A percentile compares a stretch with the other conserved stretches of the same genome.
Conservation (phyloP, 2,888 invertebrate species). For the Rapana venosa region DNA sequence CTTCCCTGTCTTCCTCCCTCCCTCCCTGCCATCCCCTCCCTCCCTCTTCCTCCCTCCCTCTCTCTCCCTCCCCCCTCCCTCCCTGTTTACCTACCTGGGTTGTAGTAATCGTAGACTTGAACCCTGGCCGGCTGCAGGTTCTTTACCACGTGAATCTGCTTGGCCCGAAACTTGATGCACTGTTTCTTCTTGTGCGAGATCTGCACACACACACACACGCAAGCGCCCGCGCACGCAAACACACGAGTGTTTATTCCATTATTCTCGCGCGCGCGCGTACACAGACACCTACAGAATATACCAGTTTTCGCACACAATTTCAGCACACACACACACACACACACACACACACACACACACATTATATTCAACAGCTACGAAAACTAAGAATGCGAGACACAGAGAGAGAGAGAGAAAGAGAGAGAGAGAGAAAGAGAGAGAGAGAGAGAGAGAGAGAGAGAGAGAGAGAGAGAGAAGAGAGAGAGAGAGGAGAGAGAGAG, state of each 20-base stretch:
- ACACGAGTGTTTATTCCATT: too few relatives aligned
- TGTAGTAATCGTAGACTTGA: constrained; percentile 64
- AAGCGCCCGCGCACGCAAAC: too few relatives aligned
- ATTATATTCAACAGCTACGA: too few relatives aligned
- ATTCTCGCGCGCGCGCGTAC: neutral
- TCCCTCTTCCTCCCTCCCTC: too few relatives aligned
- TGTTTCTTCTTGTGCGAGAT: constrained; percentile 52
- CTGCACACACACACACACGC: constrained; percentile 42
- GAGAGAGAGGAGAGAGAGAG: too few relatives aligned
- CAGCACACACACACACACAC: too few relatives aligned
- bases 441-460: neutral
- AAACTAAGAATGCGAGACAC: neutral
- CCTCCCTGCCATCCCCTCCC: too few relatives aligned
- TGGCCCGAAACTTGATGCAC: constrained; percentile 58
- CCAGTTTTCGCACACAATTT: neutral
- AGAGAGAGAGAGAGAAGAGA: too few relatives aligned
- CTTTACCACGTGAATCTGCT: constrained; percentile 53
- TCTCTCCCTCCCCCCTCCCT: neutral
- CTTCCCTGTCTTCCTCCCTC: too few relatives aligned
- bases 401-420: neutral
- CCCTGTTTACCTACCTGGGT: constrained; percentile 56
- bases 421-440: neutral
- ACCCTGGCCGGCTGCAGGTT: constrained; percentile 61
- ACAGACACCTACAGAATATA: neutral
- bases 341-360: too few relatives aligned